Base-by-base conservation (phyloP, 2,888 invertebrate species). In the Nomada goodeniana region DNA sequence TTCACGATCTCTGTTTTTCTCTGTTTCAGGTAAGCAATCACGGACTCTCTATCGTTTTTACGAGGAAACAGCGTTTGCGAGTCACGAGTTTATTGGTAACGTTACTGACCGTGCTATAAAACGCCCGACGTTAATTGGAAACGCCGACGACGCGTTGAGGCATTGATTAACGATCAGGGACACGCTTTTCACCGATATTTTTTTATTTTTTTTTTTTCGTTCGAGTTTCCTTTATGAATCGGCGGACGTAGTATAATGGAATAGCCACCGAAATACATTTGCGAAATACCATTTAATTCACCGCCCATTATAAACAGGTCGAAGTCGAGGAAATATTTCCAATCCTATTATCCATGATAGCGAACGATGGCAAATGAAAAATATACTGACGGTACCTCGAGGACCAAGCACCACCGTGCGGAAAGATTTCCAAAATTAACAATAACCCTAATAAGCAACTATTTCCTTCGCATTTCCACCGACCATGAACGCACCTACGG, bases 11-110 rank as follows among this genome's bases (percentile, higher is more conserved):
- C 26, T 67, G 15, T 1, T 60, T 52, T 63, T 74, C 29, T 73
- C 44, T 85, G 84, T 85, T 85, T n/a, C 80, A 85, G 83, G 84
- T 85, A 83, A 85, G 84, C 84, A 78, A 36, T 65, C 29, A 4
- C 0, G 20, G 29, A 20, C 15, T 2, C 15, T 2, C 15, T 44
- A 0, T 57, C 4, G 2, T 2, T 10, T 50, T 47, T n/a, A 18
- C 29, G 4, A 18, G 20, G 50, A 53, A 47, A 63, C 18, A n/a
- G 10, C 9, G 36, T 36, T 18, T 55, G 13, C 47, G 44, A 65
- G 69, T 55, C 53, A 29, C 11, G 4, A 29, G 15, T 1, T 7
- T 4, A 5, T 2, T 5, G 55, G 67, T 80, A 71, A 77, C 61
- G 53, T 55, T 59, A 59, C 42, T 18, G 53, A 47, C 18, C 50